Evolutionary conservation across 2,797 vertebrate species (phyloP), one percentile per base, ranked within the genome.

Genomic region (Merluccius polli): DNA sequence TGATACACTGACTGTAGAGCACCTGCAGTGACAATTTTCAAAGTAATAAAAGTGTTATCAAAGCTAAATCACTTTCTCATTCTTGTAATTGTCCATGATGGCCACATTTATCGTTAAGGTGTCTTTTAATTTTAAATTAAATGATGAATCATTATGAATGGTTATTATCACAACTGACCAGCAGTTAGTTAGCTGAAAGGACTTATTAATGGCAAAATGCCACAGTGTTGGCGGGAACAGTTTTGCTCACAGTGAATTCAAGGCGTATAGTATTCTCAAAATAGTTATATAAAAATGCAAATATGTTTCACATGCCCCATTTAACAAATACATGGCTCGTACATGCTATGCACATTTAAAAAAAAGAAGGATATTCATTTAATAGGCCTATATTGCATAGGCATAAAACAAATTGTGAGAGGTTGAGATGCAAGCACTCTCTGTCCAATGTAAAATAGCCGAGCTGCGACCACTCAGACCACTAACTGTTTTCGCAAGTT

Each of bases 101-200:
- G 73, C n/a, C 18, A 48, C 68, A 72, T 65, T 65, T 32, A 31
- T 65, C 70, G 10, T 59, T 15, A 65, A 41, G 59, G 32, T 74
- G 59, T 74, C 63, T 24, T 73, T 76, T 75, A 67, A 71, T 77
- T 67, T 73, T 41, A 32, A 30, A 81, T 71, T 59, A 52, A 72
- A 74, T n/a, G 38, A 31, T 71, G 38, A 73, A 52, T 68, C 41
- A 68, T 32, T 27, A 73, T 4, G 35, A 1, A 74, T 69, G 59
- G 59, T 81, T 12, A 76, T 78, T 41, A 12, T 10, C 10, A 35
- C 15, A 30, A 74, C 36, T 30, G 73, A 68, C 63, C 33, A 30
- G 24, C 38, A 65, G 59, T 65, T 27, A 65, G 59, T 15, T 48
- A 48, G 41, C 24, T 27, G 24, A 65, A 65, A 24, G 59, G 59